These are phyloP conservation scores for Neodiprion fabricii DNA, from an alignment of 1,140 invertebrate species.

Conservation along the genomic window DNA sequence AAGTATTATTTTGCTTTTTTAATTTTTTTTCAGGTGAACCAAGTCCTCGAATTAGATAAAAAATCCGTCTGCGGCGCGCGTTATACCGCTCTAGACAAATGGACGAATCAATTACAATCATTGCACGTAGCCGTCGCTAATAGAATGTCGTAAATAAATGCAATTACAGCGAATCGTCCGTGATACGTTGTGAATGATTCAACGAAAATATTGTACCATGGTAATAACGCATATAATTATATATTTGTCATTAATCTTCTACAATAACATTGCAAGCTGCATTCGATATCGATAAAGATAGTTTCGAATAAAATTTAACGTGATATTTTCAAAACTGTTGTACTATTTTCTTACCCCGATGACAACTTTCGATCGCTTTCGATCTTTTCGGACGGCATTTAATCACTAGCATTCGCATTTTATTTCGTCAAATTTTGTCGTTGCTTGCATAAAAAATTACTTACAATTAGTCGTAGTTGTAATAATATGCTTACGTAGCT, in stretches of 20 bases:
- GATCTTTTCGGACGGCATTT: background rate
- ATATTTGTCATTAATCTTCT: background rate
- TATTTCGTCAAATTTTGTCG: background rate
- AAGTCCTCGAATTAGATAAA: constrained; percentile 89
- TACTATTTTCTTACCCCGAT: too few species aligned
- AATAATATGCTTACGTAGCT: too few species aligned
- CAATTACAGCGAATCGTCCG: background rate
- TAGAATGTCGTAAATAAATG: constrained; percentile 80
- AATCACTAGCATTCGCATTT: background rate
- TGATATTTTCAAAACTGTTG: background rate
- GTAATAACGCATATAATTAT: background rate
- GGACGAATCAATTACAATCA: constrained; percentile 89
- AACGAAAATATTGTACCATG: background rate
- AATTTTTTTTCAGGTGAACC: constrained; percentile 72
- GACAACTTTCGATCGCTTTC: background rate
- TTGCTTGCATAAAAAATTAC: too few species aligned
- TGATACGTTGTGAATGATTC: too few species aligned
- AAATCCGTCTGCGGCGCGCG: constrained; percentile 82
- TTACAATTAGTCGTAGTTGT: too few species aligned
- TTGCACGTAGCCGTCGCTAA: constrained; percentile 90
- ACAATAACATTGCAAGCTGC: background rate
- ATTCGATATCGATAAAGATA: background rate
- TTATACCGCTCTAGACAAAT: constrained; percentile 95
- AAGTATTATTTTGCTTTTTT: constrained; percentile 22
- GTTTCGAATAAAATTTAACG: background rate